phyloP scores from a whole-genome alignment of 2,888 invertebrate species.

The Drosophila neonasuta region DNA sequence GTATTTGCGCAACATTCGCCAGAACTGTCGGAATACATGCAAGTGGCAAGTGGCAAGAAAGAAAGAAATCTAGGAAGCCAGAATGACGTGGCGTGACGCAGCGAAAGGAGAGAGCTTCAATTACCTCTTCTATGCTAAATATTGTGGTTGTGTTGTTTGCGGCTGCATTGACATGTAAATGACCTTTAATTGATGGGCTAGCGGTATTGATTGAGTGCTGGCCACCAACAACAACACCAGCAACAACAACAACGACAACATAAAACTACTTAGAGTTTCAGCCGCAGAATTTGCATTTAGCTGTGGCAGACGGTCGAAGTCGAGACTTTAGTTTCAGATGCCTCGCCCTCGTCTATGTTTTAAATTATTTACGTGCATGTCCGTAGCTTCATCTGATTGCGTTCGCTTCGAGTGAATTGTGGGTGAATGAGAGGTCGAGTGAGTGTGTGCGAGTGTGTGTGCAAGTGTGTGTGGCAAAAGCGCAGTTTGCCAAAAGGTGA shows the following conservation, averaged over 20 bases:
- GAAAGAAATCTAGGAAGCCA: constrained; percentile 40
- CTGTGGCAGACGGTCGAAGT: constrained; percentile 12
- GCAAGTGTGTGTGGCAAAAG: constrained; percentile 49
- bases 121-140: constrained; percentile 49
- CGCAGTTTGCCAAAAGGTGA: constrained; percentile 56
- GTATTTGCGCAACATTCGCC: constrained; percentile 41
- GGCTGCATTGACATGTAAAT: constrained; percentile 74
- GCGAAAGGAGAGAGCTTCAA: constrained; percentile 47
- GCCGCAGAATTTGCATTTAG: constrained; percentile 61
- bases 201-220: constrained; percentile 65
- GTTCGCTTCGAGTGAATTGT: neutral
- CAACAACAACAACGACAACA: neutral
- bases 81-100: constrained; percentile 44
- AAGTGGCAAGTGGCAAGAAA: constrained; percentile 9
- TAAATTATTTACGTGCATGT: constrained; percentile 72
- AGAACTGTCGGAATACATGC: constrained; percentile 37
- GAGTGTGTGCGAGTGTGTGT: neutral
- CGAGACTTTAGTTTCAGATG: constrained; percentile 1
- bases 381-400: constrained; percentile 68
- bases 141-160: constrained; percentile 24
- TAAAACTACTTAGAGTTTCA: constrained; percentile 9
- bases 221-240: neutral
- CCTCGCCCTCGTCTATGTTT: constrained; percentile 35
- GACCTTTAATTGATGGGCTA: constrained; percentile 74
- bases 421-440: neutral